Conservation (phyloP, 2,113 vertebrate genomes). For the Coptodon rendalli region DNA sequence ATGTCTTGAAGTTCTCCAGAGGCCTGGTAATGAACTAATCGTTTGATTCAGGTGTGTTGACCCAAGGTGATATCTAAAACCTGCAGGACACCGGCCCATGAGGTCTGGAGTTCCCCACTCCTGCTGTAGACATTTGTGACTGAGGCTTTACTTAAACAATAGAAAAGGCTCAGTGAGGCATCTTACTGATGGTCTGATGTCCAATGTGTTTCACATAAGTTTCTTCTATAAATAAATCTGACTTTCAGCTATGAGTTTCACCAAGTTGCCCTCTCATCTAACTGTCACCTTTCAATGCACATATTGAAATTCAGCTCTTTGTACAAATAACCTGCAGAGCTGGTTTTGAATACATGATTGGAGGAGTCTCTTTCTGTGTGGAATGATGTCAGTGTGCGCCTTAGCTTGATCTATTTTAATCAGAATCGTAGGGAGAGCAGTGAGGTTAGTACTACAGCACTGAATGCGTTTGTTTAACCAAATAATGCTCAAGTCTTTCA, state of each 20-base stretch:
- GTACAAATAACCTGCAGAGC: not conserved
- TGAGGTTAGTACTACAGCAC: not conserved
- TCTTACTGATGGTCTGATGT: not conserved
- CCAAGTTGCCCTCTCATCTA: not conserved
- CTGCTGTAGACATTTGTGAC: not conserved
- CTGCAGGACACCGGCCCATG: not conserved
- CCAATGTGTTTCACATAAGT: not conserved
- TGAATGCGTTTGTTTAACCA: not conserved
- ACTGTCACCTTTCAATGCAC: not conserved
- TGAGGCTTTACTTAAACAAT: not conserved
- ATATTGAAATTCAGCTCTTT: not conserved
- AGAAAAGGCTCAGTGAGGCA: not conserved
- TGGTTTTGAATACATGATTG: not conserved
- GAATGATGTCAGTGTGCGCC: not conserved
- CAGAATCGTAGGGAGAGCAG: not conserved
- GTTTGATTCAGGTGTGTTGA: rapidly evolving
- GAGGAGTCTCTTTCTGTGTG: not conserved
- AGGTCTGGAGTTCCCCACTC: not conserved
- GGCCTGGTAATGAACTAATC: not conserved
- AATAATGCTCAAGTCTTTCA: not conserved
- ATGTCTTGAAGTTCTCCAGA: not conserved
- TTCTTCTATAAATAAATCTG: not conserved
- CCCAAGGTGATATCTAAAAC: not conserved
- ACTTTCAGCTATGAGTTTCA: not conserved
- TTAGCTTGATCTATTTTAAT: not conserved